phyloP scores from a whole-genome alignment of 92 coral and sea anemone species.

The Bergia sp. region DNA sequence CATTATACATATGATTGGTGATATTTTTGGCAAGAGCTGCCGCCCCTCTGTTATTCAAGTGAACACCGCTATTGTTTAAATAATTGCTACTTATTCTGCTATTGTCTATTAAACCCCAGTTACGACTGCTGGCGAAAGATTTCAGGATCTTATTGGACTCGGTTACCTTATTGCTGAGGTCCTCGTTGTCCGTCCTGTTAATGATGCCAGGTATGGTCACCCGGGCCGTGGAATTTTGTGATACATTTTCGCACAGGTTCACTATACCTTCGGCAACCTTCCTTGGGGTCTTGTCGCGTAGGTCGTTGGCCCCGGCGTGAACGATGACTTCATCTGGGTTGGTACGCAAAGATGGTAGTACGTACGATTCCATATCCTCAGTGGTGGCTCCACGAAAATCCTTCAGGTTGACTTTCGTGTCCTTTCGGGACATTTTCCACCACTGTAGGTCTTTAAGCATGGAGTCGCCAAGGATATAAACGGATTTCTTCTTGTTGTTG shows the following conservation, averaged over 20 bases:
- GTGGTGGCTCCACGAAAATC: no score
- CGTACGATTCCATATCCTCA: no score
- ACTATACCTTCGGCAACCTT: background rate
- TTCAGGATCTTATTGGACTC: constrained; percentile 4
- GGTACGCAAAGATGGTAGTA: no score
- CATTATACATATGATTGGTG: constrained; percentile 4
- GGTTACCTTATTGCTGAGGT: background rate
- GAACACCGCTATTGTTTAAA: constrained; percentile 41
- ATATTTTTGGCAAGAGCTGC: constrained; percentile 39
- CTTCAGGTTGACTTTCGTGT: no score
- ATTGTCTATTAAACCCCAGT: constrained; percentile 46
- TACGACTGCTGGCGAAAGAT: constrained; percentile 33
- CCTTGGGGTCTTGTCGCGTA: background rate
- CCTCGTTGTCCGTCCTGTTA: background rate
- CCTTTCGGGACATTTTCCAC: no score
- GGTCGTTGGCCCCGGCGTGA: no score
- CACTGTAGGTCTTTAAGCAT: no score
- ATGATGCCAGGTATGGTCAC: constrained; percentile 10
- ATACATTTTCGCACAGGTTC: background rate
- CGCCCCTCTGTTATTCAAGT: constrained; percentile 39
- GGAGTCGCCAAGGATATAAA: no score
- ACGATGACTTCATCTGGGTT: no score
- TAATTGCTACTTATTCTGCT: constrained; percentile 18
- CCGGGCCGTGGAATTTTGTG: background rate
- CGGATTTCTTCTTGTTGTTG: no score